A percentile compares a stretch with the other conserved stretches of the same genome.
phyloP scores from a whole-genome alignment of 2,888 invertebrate species.

The Buathra laborator region DNA sequence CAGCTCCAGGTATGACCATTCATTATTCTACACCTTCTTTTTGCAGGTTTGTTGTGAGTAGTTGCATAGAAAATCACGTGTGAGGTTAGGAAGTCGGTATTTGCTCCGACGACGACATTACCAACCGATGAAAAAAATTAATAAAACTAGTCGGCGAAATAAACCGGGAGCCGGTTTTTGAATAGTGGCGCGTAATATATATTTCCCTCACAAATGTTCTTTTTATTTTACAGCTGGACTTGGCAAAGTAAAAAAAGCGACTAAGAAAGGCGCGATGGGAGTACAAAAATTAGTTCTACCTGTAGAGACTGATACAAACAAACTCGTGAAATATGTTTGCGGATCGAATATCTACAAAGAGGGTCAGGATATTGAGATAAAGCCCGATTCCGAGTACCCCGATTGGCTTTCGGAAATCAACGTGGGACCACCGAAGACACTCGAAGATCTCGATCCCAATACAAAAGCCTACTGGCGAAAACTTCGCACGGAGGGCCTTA shows the following conservation, averaged over 20 bases:
- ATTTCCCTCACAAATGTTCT: neutral
- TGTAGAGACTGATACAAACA: slow-evolving; percentile 94
- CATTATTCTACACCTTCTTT: slow-evolving; percentile 19
- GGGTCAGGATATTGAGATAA: slow-evolving; percentile 92
- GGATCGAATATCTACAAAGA: slow-evolving; percentile 94
- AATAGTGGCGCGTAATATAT: neutral
- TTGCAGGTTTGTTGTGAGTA: neutral
- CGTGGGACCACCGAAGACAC: slow-evolving; percentile 88
- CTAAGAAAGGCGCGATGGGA: slow-evolving; percentile 86
- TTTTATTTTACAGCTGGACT: slow-evolving; percentile 75
- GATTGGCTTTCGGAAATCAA: slow-evolving; percentile 95
- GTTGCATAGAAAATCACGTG: neutral
- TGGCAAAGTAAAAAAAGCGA: slow-evolving; percentile 86
- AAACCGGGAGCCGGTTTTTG: neutral
- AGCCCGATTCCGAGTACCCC: slow-evolving; percentile 94
- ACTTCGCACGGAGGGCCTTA: slow-evolving; percentile 89
- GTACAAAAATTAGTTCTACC: slow-evolving; percentile 90
- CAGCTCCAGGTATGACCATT: slow-evolving; percentile 68
- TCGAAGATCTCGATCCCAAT: slow-evolving; percentile 92
- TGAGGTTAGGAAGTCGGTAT: slow-evolving; percentile 63
- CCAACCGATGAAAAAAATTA: slow-evolving; percentile 24
- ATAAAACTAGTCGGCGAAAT: neutral
- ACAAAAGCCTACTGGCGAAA: slow-evolving; percentile 93
- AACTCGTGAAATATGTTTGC: slow-evolving; percentile 92
- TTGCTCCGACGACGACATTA: neutral